Evolutionary conservation across 2,888 invertebrate species (phyloP).

Genomic region (Scaptomyza flava): DNA sequence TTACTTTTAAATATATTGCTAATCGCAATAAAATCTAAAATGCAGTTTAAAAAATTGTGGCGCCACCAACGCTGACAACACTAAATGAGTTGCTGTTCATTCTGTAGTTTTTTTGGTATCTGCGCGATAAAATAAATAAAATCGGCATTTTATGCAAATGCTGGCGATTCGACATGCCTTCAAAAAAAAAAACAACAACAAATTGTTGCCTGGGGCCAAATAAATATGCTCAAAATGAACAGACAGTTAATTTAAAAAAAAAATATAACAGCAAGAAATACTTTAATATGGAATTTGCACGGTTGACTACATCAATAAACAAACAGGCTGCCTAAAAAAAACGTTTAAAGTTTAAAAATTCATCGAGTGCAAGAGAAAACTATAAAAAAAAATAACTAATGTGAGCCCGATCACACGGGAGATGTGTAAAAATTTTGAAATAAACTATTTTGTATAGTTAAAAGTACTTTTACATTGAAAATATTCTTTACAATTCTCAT

Average conservation of each 20-base stretch:
- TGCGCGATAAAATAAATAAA: conserved; percentile 75
- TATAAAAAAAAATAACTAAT: not conserved
- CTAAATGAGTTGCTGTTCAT: conserved; percentile 48
- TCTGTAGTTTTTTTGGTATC: not conserved
- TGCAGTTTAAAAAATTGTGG: conserved; percentile 44
- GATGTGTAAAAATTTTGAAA: too few species aligned
- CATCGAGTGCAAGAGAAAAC: conserved; percentile 8
- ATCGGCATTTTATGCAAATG: conserved; percentile 77
- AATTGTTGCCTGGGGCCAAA: conserved; percentile 42
- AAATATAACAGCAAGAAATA: not conserved
- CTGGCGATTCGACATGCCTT: not conserved
- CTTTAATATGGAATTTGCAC: conserved; percentile 2
- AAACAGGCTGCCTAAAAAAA: conserved; percentile 1
- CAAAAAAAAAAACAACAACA: not conserved
- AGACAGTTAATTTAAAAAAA: conserved; percentile 26
- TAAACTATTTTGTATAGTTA: too few species aligned
- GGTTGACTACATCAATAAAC: conserved; percentile 33
- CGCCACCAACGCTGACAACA: conserved; percentile 47
- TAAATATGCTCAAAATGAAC: conserved; percentile 45
- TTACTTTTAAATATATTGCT: conserved; percentile 1
- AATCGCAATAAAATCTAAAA: conserved; percentile 52
- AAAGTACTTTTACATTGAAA: too few species aligned
- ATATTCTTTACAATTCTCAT: too few species aligned
- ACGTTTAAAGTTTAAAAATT: conserved; percentile 17
- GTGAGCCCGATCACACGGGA: too few species aligned